Base-by-base conservation (phyloP, 2,113 vertebrate species). In the Synchiropus splendidus region DNA sequence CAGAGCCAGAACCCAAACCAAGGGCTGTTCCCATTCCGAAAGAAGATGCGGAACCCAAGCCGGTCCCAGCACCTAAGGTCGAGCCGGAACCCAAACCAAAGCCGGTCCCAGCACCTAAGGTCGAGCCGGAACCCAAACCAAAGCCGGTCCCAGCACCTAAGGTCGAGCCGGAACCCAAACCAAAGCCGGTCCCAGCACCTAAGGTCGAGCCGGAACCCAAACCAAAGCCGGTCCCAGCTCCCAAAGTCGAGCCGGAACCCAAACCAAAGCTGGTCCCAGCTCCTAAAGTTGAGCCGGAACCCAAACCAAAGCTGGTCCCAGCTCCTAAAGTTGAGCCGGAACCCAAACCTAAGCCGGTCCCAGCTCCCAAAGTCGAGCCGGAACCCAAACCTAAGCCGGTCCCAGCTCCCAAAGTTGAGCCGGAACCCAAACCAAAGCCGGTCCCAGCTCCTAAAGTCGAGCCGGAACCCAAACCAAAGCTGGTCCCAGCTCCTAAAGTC, bases 391-490 rank as follows among this genome's bases (percentile, higher is more conserved):
- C 36, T 18, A 77, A 81, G 65, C 78, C 78, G 56, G 32, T 27
- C n/a, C 13, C 55, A 2, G 67, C 75, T 41, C 36, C 73, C 21
- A 84, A 82, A 87, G 86, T 42, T 12, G 56, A 65, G 38, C 12
- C 12, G 1, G 31, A 31, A 15, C 47, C 49, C 2, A 58, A 54
- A 44, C 36, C 18, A n/a, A 30, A 27, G 9, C 18, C 12, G 9
- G 39, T 13, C 9, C 18, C n/a, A 4, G 17, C n/a, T 4, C 39
- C 18, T 5, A 21, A 41, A 10, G 1, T 9, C 1, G 12, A 21
- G 12, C 39, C 39, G 6, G 35, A 62, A 56, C 58, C 70, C 34
- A 49, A 75, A 55, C 14, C 62, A 16, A 75, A 68, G 53, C 39
- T 66, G 2, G 40, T 4, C 5, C 12, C 9, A 2, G 51, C 64